Evolutionary conservation across 1,140 invertebrate genomes (phyloP).

Genomic region (Bombus superbus): DNA sequence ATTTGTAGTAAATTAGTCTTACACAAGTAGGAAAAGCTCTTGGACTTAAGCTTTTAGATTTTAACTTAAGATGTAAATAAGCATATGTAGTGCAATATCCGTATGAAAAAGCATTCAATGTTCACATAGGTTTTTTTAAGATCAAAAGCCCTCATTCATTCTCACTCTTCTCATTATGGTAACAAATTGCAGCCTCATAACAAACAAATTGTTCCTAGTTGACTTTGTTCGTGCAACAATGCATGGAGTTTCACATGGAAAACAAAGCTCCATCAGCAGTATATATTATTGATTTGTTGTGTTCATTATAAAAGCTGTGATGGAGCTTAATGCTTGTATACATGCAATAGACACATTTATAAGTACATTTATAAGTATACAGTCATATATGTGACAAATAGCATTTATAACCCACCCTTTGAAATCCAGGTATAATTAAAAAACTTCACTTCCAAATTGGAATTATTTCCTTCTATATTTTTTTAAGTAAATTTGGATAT

Average conservation of each 20-base stretch:
- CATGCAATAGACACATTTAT: constrained; percentile 50
- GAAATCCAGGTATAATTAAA: constrained; percentile 50
- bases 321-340: constrained; percentile 46
- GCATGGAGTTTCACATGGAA: constrained; percentile 48
- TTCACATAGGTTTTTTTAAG: constrained; percentile 51
- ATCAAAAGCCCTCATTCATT: constrained; percentile 60
- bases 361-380: constrained; percentile 42
- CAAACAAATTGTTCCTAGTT: constrained; percentile 63
- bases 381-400: constrained; percentile 54
- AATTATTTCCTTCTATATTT: constrained; percentile 8
- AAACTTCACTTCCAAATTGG: constrained; percentile 41
- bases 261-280: constrained; percentile 43
- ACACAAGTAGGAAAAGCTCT: constrained; percentile 68
- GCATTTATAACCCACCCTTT: constrained; percentile 42
- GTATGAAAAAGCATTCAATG: constrained; percentile 62
- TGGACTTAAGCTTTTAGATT: constrained; percentile 45
- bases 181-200: constrained; percentile 70
- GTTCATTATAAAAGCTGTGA: constrained; percentile 34
- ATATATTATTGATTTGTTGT: constrained; percentile 32
- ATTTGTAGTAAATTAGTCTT: constrained; percentile 68
- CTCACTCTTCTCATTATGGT: constrained; percentile 63
- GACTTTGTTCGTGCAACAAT: constrained; percentile 56
- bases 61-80: constrained; percentile 66
- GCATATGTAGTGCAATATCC: constrained; percentile 60
- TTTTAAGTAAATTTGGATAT: constrained; percentile 16